Evolutionary conservation across 2,888 invertebrate species (phyloP), one percentile per base, ranked within the genome.

Genomic region (Leptarthrus brevirostris): DNA sequence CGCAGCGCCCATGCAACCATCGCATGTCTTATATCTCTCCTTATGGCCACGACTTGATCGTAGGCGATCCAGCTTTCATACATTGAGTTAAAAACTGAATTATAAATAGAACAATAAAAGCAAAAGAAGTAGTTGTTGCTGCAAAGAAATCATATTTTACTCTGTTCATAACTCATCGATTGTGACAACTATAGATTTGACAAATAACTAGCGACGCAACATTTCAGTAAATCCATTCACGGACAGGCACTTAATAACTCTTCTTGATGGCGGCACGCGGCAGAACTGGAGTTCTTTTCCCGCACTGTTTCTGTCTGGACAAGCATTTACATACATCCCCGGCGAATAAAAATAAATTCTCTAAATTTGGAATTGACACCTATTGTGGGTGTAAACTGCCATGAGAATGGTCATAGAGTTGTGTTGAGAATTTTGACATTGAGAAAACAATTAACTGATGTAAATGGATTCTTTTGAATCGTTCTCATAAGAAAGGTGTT

Each of bases 81-180:
- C 30, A 30, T 30, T 1, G 8, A 6, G 30, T 6, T n/a, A n/a
- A n/a, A n/a, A n/a, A n/a, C n/a, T 30, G 5, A 8, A 30, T 30
- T 30, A 8, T 30, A 30, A 30, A 30, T 30, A 8, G 8, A 1
- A 30, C 4, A 1, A 30, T 4, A 30, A 30, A 30, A 30, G 5
- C 30, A 30, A 4, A 8, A 30, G 5, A 1, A 30, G 5, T 30
- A 30, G 8, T 30, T 8, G 4, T 30, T 30, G 4, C 8, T 6
- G 10, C 56, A 56, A 56, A 4, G 30, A 56, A 56, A 56, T 56
- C 56, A 56, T 56, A 56, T 26, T 56, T 56, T 24, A 56, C 5
- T 56, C 8, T 30, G n/a, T 14, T 34, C 56, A 16, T 56, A 56
- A 56, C 8, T 56, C 56, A 30, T 30, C 24, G 24, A 56, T 12